Percentiles rank a stretch among this genome's conserved stretches.
Conservation (phyloP, 2,797 vertebrate genomes). For the Coreius guichenoti region DNA sequence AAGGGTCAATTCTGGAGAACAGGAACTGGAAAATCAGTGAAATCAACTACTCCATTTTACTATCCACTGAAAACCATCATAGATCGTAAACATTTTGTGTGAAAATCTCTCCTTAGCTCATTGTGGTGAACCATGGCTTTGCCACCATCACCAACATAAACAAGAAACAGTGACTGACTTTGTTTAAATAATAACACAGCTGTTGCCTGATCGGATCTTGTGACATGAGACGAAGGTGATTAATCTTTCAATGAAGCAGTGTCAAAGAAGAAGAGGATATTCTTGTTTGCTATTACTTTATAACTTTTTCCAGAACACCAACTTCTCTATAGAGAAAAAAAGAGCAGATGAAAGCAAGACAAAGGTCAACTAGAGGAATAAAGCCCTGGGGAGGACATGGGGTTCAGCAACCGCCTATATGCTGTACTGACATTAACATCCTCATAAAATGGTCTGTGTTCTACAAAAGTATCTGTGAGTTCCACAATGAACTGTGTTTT, state of each 20-base stretch:
- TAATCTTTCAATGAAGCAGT: neutral
- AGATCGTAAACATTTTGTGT: neutral
- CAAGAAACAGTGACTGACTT: neutral
- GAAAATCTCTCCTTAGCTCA: neutral
- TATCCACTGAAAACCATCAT: neutral
- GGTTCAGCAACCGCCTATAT: neutral
- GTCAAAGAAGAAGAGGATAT: neutral
- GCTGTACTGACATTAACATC: neutral
- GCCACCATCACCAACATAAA: neutral
- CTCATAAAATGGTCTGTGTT: neutral
- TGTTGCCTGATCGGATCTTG: neutral
- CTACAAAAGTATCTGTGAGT: neutral
- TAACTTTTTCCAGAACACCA: conserved; percentile 5
- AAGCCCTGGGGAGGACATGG: neutral
- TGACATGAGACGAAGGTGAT: conserved; percentile 2
- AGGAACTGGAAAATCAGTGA: neutral
- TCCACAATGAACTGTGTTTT: neutral
- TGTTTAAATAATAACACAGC: neutral
- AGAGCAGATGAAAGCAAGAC: neutral
- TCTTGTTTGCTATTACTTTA: conserved; percentile 1
- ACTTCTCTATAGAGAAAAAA: neutral
- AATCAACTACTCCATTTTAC: neutral
- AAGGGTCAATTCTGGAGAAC: neutral
- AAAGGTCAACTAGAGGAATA: neutral
- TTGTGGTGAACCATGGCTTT: neutral